A percentile compares a stretch with the other conserved stretches of the same genome.
Conservation (phyloP, 2,797 vertebrate genomes). For the Sebastes trivittatus region DNA sequence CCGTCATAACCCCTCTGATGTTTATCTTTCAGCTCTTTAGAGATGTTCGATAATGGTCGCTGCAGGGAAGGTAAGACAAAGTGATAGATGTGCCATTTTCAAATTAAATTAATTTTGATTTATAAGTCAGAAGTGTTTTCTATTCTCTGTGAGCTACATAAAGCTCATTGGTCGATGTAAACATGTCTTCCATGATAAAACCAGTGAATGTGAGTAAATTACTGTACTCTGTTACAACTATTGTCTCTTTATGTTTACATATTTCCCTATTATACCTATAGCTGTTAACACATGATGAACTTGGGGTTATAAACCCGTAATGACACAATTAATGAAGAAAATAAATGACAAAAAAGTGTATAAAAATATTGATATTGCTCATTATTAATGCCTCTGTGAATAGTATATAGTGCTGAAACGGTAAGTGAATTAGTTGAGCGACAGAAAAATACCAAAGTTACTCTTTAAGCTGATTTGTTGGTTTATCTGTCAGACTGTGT, state of each 20-base stretch:
- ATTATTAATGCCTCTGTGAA: too few relatives aligned
- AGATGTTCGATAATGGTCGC: constrained; percentile 67
- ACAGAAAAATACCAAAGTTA: too few relatives aligned
- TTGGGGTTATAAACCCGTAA: neutral
- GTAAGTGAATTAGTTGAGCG: too few relatives aligned
- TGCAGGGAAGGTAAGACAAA: constrained; percentile 48
- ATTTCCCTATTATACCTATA: neutral
- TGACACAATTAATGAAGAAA: too few relatives aligned
- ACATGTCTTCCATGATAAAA: neutral
- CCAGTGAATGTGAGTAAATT: neutral
- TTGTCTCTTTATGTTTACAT: neutral
- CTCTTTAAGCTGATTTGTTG: neutral
- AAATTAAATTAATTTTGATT: neutral
- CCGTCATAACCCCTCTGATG: constrained; percentile 29
- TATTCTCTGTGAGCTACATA: neutral
- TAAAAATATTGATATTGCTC: too few relatives aligned
- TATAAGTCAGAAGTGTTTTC: neutral
- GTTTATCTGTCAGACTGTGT: constrained; percentile 6
- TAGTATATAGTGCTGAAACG: too few relatives aligned
- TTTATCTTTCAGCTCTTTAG: constrained; percentile 77
- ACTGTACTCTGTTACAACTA: neutral
- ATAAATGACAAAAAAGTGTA: too few relatives aligned
- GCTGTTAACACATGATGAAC: neutral
- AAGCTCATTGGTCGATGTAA: neutral
- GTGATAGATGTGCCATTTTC: neutral